phyloP scores from a whole-genome alignment of 2,888 invertebrate genomes.

The Tenodera sinensis region DNA sequence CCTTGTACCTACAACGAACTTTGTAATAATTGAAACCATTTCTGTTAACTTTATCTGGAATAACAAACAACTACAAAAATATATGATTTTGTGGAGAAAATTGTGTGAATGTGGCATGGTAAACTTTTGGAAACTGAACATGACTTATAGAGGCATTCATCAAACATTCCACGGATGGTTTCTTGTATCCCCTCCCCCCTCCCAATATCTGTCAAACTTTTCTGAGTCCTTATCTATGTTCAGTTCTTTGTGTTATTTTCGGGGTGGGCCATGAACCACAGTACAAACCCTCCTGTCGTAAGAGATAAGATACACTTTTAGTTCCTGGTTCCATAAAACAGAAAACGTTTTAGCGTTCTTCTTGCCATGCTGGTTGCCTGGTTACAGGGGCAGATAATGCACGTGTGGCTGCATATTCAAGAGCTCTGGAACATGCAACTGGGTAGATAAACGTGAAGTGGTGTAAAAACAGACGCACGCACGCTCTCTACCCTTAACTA shows the following conservation, averaged over 20 bases:
- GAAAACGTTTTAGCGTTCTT: neutral
- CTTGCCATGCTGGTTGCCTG: neutral
- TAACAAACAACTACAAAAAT: too few relatives aligned
- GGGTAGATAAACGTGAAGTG: neutral
- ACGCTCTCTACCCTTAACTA: neutral
- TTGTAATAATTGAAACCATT: too few relatives aligned
- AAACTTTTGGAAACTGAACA: too few relatives aligned
- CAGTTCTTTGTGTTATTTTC: neutral
- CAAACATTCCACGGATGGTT: too few relatives aligned
- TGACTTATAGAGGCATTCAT: too few relatives aligned
- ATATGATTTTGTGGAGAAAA: too few relatives aligned
- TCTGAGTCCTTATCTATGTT: too few relatives aligned
- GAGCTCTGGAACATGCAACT: neutral
- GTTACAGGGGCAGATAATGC: neutral
- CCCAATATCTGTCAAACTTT: too few relatives aligned
- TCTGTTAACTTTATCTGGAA: too few relatives aligned
- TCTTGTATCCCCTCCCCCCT: too few relatives aligned
- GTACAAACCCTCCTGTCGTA: neutral
- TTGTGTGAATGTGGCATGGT: too few relatives aligned
- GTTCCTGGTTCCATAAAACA: neutral
- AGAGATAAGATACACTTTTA: neutral
- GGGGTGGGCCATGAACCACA: neutral
- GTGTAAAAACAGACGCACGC: neutral
- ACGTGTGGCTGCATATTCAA: neutral
- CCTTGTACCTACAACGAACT: too few relatives aligned